phyloP scores from a whole-genome alignment of 1,140 invertebrate genomes.

The Pemphigus obesinymphae region DNA sequence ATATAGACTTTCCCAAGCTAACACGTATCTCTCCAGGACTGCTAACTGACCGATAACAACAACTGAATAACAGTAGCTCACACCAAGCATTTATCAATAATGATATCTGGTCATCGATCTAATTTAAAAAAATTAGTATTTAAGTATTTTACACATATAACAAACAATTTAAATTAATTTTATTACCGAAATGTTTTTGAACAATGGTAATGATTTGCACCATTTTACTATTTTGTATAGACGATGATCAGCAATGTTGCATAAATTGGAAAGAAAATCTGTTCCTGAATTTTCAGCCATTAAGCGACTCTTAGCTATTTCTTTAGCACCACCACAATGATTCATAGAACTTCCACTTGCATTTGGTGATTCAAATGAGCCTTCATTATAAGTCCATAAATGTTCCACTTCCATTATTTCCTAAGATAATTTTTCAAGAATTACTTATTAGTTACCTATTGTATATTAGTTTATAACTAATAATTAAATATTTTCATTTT shows the following conservation, averaged over 20 bases:
- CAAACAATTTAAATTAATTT: neutral
- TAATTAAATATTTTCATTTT: too few species aligned
- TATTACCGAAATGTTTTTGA: conserved; percentile 87
- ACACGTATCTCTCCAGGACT: conserved; percentile 82
- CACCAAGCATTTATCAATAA: conserved; percentile 97
- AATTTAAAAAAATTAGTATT: conserved; percentile 47
- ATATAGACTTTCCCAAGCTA: conserved; percentile 70
- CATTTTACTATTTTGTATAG: conserved; percentile 97
- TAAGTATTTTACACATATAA: neutral
- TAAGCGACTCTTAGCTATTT: conserved; percentile 54
- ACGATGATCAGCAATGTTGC: conserved; percentile 89
- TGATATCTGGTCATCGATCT: conserved; percentile 95
- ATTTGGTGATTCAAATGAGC: conserved; percentile 25
- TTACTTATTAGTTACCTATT: too few species aligned
- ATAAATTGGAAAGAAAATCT: conserved; percentile 80
- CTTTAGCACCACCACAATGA: conserved; percentile 44
- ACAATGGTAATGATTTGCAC: conserved; percentile 94
- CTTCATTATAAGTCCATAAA: conserved; percentile 77
- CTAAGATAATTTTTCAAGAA: conserved; percentile 52
- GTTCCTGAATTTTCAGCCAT: conserved; percentile 52
- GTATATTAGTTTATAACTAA: too few species aligned
- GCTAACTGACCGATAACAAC: conserved; percentile 81
- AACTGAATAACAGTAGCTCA: conserved; percentile 87
- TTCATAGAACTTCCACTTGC: conserved; percentile 26
- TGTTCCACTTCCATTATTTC: conserved; percentile 94